Evolutionary conservation across 2,888 invertebrate species (phyloP).

Genomic region (Trichopoda pennipes): DNA sequence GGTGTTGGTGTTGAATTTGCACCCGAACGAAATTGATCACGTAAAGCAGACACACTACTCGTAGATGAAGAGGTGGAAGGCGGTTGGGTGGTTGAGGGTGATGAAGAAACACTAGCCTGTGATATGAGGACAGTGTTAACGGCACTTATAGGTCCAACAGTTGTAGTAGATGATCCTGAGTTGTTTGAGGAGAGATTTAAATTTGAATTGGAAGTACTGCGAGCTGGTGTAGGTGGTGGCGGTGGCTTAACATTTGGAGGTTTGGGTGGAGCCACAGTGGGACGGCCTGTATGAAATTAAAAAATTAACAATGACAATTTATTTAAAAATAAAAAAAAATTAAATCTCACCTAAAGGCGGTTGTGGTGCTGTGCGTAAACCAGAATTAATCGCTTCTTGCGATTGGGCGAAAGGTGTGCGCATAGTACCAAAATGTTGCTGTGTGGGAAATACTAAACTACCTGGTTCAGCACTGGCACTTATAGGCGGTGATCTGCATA

Average conservation of each 20-base stretch:
- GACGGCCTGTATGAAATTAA: constrained; percentile 75
- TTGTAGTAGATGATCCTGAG: constrained; percentile 46
- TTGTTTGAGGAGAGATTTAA: constrained; percentile 74
- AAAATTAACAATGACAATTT: neutral
- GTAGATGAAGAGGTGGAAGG: constrained; percentile 75
- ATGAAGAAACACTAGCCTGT: constrained; percentile 69
- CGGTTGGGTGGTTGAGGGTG: constrained; percentile 70
- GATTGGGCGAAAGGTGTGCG: constrained; percentile 78
- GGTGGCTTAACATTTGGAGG: constrained; percentile 80
- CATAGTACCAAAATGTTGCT: constrained; percentile 80
- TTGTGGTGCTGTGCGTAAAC: constrained; percentile 78
- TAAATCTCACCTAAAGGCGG: constrained; percentile 78
- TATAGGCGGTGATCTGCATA: constrained; percentile 79
- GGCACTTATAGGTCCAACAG: constrained; percentile 73
- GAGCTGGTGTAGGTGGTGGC: constrained; percentile 80
- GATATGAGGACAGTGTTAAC: constrained; percentile 75
- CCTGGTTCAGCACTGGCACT: constrained; percentile 74
- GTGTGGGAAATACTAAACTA: constrained; percentile 77
- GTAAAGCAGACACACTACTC: constrained; percentile 78
- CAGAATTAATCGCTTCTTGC: constrained; percentile 76
- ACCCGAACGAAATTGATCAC: constrained; percentile 79
- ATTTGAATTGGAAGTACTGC: constrained; percentile 80
- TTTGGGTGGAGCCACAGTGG: constrained; percentile 78
- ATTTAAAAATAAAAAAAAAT: neutral
- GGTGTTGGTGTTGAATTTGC: constrained; percentile 73